These are phyloP conservation scores for Diadegma fenestrale DNA, from an alignment of 2,888 invertebrate species.

Conservation along the genomic window DNA sequence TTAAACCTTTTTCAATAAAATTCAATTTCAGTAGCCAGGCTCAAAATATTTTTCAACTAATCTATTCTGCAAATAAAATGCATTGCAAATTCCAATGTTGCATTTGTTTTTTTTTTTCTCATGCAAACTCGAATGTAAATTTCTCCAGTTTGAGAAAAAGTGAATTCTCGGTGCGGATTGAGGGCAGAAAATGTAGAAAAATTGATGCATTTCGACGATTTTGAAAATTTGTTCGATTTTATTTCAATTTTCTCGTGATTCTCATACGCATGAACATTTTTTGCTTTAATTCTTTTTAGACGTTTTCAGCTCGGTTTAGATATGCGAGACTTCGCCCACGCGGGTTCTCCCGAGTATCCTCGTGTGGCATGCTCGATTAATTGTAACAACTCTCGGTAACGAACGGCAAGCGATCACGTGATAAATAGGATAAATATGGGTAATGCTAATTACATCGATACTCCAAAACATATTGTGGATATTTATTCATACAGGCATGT, in stretches of 20 bases:
- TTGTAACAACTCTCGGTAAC: slow-evolving; percentile 56
- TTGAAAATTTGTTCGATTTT: not conserved
- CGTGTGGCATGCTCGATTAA: slow-evolving; percentile 51
- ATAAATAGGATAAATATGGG: slow-evolving; percentile 36
- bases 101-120: not conserved
- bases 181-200: not conserved
- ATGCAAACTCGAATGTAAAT: not conserved
- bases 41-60: not conserved
- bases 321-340: slow-evolving; percentile 40
- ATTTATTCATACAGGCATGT: slow-evolving; percentile 5
- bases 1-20: no score
- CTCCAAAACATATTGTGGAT: not conserved
- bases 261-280: slow-evolving; percentile 35
- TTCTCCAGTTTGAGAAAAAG: not conserved
- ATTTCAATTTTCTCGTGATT: not conserved
- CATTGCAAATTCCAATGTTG: not conserved
- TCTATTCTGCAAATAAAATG: not conserved
- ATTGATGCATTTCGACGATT: not conserved
- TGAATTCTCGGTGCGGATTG: no score
- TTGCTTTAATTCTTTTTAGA: not conserved
- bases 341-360: slow-evolving; percentile 32
- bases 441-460: slow-evolving; percentile 23
- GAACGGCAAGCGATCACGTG: slow-evolving; percentile 43
- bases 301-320: not conserved
- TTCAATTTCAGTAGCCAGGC: no score